A percentile compares a stretch with the other conserved stretches of the same genome.
Conservation (phyloP, 2,113 vertebrate genomes). For the Notiomystis cincta region DNA sequence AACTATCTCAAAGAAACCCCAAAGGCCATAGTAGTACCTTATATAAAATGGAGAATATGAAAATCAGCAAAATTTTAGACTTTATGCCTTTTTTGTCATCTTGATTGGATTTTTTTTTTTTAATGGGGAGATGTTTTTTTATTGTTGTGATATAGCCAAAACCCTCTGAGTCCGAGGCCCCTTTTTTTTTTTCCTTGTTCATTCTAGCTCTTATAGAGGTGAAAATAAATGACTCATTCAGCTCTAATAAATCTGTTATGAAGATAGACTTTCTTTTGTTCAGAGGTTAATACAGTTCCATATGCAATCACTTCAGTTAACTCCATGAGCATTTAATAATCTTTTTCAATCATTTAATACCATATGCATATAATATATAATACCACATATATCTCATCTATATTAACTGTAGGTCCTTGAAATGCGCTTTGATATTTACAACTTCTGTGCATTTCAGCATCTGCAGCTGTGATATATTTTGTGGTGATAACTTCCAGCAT, state of each 20-base stretch:
- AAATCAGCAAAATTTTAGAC: not conserved
- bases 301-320: not conserved
- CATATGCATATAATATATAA: not conserved
- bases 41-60: not conserved
- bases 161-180: not conserved
- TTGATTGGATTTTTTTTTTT: not conserved
- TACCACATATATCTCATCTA: not conserved
- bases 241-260: not conserved
- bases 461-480: not conserved
- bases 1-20: not conserved
- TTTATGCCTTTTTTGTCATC: not conserved
- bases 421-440: not conserved
- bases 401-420: slow-evolving; percentile 11
- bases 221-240: not conserved
- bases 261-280: not conserved
- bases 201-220: not conserved
- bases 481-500: slow-evolving; percentile 22
- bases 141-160: not conserved
- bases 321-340: not conserved
- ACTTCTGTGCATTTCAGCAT: slow-evolving; percentile 27
- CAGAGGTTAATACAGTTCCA: not conserved
- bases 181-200: not conserved
- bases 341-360: not conserved
- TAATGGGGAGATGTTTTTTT: not conserved
- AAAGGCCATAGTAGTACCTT: not conserved